Percentiles rank a stretch among this genome's conserved stretches.
These are phyloP conservation scores for Erynnis tages DNA, from an alignment of 2,888 invertebrate species.

Conservation along the genomic window DNA sequence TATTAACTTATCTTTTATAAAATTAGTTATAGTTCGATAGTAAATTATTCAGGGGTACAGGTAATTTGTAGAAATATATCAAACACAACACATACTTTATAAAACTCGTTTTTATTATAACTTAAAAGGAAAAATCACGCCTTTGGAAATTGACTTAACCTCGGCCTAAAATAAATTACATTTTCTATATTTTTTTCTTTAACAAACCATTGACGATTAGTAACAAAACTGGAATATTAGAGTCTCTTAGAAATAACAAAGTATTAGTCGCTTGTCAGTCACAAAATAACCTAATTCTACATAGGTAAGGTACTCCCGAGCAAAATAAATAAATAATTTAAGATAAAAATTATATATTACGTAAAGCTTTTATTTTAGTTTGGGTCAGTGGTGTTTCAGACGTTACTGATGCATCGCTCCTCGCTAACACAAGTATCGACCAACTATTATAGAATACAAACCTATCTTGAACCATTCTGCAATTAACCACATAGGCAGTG, in stretches of 20 bases:
- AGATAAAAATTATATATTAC: too few species aligned
- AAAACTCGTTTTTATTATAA: background rate
- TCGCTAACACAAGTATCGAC: too few species aligned
- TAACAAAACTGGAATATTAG: conserved; percentile 7
- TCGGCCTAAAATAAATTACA: conserved; percentile 10
- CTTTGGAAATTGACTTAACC: conserved; percentile 1
- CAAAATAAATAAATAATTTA: background rate
- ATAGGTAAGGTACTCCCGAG: background rate
- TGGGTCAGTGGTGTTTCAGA: too few species aligned
- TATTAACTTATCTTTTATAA: background rate
- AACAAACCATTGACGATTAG: background rate
- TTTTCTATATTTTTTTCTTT: background rate
- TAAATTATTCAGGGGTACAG: too few species aligned
- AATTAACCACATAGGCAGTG: too few species aligned
- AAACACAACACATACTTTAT: background rate
- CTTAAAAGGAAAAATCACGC: conserved; percentile 12
- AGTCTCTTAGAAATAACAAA: conserved; percentile 5
- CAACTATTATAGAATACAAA: too few species aligned
- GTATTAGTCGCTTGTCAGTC: conserved; percentile 1
- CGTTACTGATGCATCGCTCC: too few species aligned
- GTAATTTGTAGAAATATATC: too few species aligned
- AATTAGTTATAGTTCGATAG: too few species aligned
- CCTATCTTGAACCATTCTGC: too few species aligned
- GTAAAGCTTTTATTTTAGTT: too few species aligned
- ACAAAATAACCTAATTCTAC: background rate